A percentile compares a stretch with the other conserved stretches of the same genome.
Conservation (phyloP, 2,113 vertebrate genomes). For the Scalopus aquaticus region DNA sequence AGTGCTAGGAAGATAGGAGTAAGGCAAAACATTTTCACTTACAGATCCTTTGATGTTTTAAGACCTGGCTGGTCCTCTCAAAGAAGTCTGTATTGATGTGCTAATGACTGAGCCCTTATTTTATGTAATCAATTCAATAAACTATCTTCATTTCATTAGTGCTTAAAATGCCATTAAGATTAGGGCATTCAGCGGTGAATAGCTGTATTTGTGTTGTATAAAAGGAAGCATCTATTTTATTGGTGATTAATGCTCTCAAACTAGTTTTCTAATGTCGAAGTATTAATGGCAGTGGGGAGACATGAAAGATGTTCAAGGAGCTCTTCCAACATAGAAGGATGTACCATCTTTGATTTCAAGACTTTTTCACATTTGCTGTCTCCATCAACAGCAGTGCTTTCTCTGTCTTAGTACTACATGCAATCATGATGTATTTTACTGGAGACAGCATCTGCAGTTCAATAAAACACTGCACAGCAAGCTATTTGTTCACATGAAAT, state of each 20-base stretch:
- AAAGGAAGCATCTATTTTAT: not conserved
- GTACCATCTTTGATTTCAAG: not conserved
- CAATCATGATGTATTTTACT: not conserved
- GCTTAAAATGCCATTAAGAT: not conserved
- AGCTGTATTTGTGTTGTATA: not conserved
- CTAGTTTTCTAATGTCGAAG: not conserved
- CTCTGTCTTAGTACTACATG: not conserved
- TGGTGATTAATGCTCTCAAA: slow-evolving; percentile 18
- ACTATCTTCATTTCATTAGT: slow-evolving; percentile 32
- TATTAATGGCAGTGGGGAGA: not conserved
- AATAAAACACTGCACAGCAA: not conserved
- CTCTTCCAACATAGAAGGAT: not conserved
- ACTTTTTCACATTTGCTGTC: not conserved
- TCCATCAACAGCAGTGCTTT: not conserved
- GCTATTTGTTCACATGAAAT: not conserved
- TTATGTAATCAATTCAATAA: not conserved
- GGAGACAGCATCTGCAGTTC: not conserved
- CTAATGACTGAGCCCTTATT: not conserved
- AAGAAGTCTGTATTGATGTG: not conserved
- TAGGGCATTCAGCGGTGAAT: not conserved
- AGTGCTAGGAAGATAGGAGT: not conserved
- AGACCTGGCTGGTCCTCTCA: not conserved
- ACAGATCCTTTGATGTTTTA: not conserved
- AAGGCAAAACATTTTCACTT: not conserved
- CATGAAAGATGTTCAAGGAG: not conserved